Conservation (phyloP, 2,888 invertebrate species). For the Dendrolimus pini region DNA sequence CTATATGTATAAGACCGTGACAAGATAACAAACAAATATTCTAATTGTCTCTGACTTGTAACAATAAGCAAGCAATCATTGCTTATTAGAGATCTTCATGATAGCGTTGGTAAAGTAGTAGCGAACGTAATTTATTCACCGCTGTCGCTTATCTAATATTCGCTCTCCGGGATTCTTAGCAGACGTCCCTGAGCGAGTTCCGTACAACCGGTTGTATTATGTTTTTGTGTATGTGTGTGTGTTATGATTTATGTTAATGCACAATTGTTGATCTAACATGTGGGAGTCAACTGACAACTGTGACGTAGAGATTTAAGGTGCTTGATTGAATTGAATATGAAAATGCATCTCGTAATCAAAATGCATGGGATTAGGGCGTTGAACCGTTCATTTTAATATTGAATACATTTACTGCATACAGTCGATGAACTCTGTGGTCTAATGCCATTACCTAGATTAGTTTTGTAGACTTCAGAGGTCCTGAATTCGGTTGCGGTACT, state of each 20-base stretch:
- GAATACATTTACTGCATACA: not conserved
- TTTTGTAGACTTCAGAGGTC: too few relatives aligned
- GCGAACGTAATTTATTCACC: not conserved
- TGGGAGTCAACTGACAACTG: constrained; percentile 6
- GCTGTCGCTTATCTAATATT: constrained; percentile 11
- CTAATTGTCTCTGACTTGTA: too few relatives aligned
- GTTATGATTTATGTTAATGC: constrained; percentile 44
- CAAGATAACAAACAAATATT: too few relatives aligned
- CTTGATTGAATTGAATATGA: not conserved
- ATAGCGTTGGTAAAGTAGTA: too few relatives aligned
- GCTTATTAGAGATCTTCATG: too few relatives aligned
- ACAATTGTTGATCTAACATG: constrained; percentile 24
- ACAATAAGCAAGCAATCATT: too few relatives aligned
- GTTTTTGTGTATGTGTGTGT: constrained; percentile 20
- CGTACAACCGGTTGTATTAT: constrained; percentile 32
- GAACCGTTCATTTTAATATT: not conserved
- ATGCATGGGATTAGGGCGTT: not conserved
- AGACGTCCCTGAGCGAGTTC: constrained; percentile 41
- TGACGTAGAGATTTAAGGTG: constrained; percentile 1
- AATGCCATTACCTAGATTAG: too few relatives aligned
- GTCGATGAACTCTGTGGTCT: too few relatives aligned
- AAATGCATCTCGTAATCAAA: not conserved
- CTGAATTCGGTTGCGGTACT: too few relatives aligned
- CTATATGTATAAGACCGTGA: too few relatives aligned
- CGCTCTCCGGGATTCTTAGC: constrained; percentile 17